phyloP scores from a whole-genome alignment of 2,113 vertebrate species.

The Nannobrachium achirus region DNA sequence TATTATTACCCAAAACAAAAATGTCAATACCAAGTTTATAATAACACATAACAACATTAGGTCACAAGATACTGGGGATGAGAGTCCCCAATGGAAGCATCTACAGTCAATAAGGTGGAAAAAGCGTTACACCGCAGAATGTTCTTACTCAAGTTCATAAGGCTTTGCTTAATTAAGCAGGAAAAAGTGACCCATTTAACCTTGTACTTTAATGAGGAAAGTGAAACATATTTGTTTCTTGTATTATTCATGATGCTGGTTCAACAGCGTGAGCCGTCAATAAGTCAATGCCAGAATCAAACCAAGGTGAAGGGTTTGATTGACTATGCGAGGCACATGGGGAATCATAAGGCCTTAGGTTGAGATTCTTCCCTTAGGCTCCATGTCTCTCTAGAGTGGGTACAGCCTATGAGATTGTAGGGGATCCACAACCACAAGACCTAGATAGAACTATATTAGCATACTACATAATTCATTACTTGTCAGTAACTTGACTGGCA shows the following conservation, averaged over 20 bases:
- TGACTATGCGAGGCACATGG: constrained; percentile 47
- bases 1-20: too few species aligned
- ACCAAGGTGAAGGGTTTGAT: constrained; percentile 64
- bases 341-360: constrained; percentile 57
- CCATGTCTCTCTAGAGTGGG: constrained; percentile 15
- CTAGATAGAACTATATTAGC: constrained; percentile 51
- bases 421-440: constrained; percentile 47
- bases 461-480: constrained; percentile 68
- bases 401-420: constrained; percentile 36
- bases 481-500: constrained; percentile 61
- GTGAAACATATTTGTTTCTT: constrained; percentile 65
- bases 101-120: too few species aligned
- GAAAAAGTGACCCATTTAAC: constrained; percentile 57
- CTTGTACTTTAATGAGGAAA: constrained; percentile 58
- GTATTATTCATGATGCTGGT: constrained; percentile 67
- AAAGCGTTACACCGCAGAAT: constrained; percentile 23
- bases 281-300: constrained; percentile 66
- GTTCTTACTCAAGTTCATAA: constrained; percentile 25
- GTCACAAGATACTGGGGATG: too few species aligned
- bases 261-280: constrained; percentile 60
- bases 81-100: too few species aligned
- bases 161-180: constrained; percentile 52
- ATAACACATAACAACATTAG: too few species aligned
- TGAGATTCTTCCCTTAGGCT: constrained; percentile 55
- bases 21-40: too few species aligned